A percentile compares a stretch with the other conserved stretches of the same genome.
phyloP scores from a whole-genome alignment of 2,888 invertebrate genomes.

The Iselma pallidipennis region DNA sequence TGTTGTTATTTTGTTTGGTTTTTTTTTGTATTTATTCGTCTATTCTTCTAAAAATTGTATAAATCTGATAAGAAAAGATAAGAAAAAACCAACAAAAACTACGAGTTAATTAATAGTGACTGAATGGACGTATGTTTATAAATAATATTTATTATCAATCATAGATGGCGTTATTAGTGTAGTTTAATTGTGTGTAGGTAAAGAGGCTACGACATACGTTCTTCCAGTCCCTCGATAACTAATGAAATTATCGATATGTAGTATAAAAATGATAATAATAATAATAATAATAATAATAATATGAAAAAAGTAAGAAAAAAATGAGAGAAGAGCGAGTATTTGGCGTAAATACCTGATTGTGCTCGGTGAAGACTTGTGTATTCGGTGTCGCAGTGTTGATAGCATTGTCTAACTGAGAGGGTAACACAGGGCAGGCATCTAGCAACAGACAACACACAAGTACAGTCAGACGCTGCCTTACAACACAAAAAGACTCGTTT shows the following conservation, averaged over 20 bases:
- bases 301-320: not conserved
- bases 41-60: no score
- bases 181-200: not conserved
- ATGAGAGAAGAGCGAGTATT: conserved; percentile 26
- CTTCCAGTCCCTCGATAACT: no score
- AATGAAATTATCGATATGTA: not conserved
- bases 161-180: not conserved
- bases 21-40: no score
- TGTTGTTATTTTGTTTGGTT: no score
- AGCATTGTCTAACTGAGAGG: conserved; percentile 87
- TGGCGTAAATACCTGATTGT: conserved; percentile 51
- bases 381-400: conserved; percentile 68
- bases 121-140: not conserved
- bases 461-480: conserved; percentile 59
- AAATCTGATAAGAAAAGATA: no score
- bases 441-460: conserved; percentile 89
- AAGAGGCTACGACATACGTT: not conserved
- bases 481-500: conserved; percentile 44
- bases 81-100: no score
- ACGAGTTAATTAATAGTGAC: no score
- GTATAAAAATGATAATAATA: no score
- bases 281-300: no score
- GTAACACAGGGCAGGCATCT: conserved; percentile 90
- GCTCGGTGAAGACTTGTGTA: conserved; percentile 57
- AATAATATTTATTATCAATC: not conserved